These are phyloP conservation scores for Lycocerus yunnanus DNA, from an alignment of 2,888 invertebrate genomes.

Conservation along the genomic window DNA sequence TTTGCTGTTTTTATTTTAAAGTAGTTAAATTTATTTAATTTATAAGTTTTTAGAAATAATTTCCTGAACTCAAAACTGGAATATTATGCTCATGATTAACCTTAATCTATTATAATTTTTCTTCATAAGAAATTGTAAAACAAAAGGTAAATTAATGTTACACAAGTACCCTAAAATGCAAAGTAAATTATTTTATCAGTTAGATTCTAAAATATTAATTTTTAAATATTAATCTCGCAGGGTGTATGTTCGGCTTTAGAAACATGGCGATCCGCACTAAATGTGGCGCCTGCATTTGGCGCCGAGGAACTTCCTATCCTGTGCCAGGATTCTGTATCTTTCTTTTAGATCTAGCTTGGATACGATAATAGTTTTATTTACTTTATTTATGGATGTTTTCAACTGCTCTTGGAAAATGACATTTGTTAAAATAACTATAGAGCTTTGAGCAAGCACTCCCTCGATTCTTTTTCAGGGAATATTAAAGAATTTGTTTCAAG, in stretches of 20 bases:
- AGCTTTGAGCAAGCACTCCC: background rate
- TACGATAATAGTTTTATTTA: conserved; percentile 53
- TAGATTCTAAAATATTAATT: background rate
- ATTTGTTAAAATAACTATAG: conserved; percentile 53
- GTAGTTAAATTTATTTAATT: background rate
- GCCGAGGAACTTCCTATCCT: conserved; percentile 40
- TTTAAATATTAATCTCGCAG: background rate
- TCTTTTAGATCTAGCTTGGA: conserved; percentile 31
- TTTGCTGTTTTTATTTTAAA: background rate
- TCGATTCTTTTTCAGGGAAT: background rate
- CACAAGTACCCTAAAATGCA: background rate
- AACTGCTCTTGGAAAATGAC: conserved; percentile 52
- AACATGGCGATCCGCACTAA: conserved; percentile 28
- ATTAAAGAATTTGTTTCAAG: background rate
- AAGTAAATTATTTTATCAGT: background rate
- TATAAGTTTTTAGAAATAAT: background rate
- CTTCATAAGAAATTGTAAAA: background rate
- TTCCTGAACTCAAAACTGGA: too few species aligned
- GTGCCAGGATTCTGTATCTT: conserved; percentile 34
- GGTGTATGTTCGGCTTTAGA: conserved; percentile 16
- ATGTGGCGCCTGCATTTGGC: conserved; percentile 41
- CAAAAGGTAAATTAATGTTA: background rate
- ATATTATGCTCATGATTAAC: too few species aligned
- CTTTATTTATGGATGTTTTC: conserved; percentile 57
- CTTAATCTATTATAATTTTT: background rate